Evolutionary conservation across 1,140 invertebrate genomes (phyloP), one percentile per base, ranked within the genome.

Genomic region (Matsumurasca onukii): DNA sequence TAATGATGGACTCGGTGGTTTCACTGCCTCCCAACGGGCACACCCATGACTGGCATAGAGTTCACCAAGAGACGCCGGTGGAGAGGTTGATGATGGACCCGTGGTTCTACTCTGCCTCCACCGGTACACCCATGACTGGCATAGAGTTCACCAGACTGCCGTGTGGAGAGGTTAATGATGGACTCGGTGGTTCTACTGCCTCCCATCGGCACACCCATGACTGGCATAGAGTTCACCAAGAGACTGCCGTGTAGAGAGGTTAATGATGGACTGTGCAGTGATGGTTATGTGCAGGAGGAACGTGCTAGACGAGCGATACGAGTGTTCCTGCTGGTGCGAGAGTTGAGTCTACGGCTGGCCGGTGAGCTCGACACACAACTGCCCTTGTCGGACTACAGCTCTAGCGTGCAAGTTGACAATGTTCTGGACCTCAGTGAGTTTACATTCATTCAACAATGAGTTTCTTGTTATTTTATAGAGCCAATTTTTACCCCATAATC

Each of bases 1-100:
- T 97, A 24, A 93, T 94, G 83, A 95, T 95, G 91, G 97, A 99
- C 81, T 93, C 95, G n/a, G 94, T 93, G 64, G 91, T 99, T 73
- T 82, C 99, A 51, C 81, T 99, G 68, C 95, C 97, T 1, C 97
- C 97, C 0, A 97, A n/a, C 94, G n/a, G 92, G 93, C 17, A 98
- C 97, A 0, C 96, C 97, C 0, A 88, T 99, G 82, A 98, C 96
- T 24, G 96, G 96, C 0, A 96, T 99, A 73, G 91, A 93, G 73
- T 98, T 99, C 77, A 92, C 89, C 52, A 97, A 98, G 78, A 82
- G 97, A 74, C 81, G n/a, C n/a, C n/a, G 82, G 94, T 96, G 1
- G 94, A 97, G 78, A 94, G 90, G 86, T 76, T 97, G 25, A 93
- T 94, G 83, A 95, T 95, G 91, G 97, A 99, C 81, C 93, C 95